phyloP scores from a whole-genome alignment of 1,140 invertebrate species.

The Melipona quadrifasciata region DNA sequence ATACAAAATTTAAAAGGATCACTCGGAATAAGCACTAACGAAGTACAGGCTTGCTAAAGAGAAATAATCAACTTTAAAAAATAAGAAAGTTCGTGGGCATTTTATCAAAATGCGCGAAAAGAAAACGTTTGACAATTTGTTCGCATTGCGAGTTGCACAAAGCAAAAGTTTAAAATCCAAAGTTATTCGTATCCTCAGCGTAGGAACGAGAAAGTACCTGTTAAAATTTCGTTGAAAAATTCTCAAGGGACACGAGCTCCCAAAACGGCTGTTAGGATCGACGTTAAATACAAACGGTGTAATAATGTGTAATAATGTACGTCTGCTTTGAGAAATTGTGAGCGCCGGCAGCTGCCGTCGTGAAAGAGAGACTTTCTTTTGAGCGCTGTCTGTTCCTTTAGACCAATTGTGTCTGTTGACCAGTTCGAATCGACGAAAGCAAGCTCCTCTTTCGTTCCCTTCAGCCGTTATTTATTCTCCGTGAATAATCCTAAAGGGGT shows the following conservation, averaged over 20 bases:
- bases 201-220: neutral
- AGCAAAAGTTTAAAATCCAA: too few relatives aligned
- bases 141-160: neutral
- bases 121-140: too few relatives aligned
- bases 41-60: neutral
- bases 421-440: constrained; percentile 37
- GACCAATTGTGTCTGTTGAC: constrained; percentile 60
- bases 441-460: neutral
- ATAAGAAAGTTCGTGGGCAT: neutral
- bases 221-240: neutral
- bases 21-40: too few relatives aligned
- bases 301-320: too few relatives aligned
- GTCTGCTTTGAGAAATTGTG: neutral
- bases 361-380: constrained; percentile 52
- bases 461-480: neutral
- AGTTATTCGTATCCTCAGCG: neutral
- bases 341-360: constrained; percentile 18
- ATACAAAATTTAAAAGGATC: neutral
- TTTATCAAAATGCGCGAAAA: too few relatives aligned
- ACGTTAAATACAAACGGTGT: neutral
- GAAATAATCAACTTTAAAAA: neutral
- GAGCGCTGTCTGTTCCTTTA: constrained; percentile 77
- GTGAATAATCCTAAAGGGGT: neutral
- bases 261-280: neutral
- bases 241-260: neutral